Conservation (phyloP, 2,888 invertebrate species). For the Ophion slaviceki region DNA sequence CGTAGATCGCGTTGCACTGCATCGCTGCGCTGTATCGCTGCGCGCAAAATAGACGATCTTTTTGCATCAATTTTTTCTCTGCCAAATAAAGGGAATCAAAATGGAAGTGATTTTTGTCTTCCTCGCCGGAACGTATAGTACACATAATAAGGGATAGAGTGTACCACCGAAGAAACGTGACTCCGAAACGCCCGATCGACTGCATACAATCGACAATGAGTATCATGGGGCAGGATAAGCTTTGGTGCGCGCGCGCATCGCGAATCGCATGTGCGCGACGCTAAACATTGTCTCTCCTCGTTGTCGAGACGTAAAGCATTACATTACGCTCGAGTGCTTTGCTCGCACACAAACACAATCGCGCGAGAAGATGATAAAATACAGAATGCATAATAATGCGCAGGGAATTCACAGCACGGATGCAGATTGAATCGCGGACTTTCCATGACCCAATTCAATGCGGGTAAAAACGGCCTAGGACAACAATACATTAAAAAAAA, state of each 20-base stretch:
- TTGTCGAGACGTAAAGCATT: slow-evolving; percentile 49
- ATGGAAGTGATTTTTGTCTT: slow-evolving; percentile 37
- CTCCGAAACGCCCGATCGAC: slow-evolving; percentile 59
- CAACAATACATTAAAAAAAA: not conserved
- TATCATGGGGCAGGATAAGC: slow-evolving; percentile 31
- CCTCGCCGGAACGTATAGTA: not conserved
- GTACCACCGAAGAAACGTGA: slow-evolving; percentile 55
- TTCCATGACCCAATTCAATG: slow-evolving; percentile 54
- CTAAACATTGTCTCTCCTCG: slow-evolving; percentile 54
- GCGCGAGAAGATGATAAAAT: slow-evolving; percentile 54
- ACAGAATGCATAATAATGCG: slow-evolving; percentile 54
- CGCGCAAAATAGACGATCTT: not conserved
- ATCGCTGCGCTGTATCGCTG: not conserved
- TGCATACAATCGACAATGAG: slow-evolving; percentile 63
- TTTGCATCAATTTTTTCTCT: slow-evolving; percentile 8
- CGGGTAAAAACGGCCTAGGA: not conserved
- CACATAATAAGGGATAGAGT: slow-evolving; percentile 3
- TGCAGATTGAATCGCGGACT: slow-evolving; percentile 48
- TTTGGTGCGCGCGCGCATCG: slow-evolving; percentile 21
- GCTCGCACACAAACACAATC: not conserved
- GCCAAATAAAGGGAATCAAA: not conserved
- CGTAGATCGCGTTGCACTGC: not conserved
- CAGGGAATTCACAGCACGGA: slow-evolving; percentile 50
- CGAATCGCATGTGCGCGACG: slow-evolving; percentile 32
- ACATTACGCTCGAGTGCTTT: slow-evolving; percentile 56